Percentiles rank a stretch among this genome's conserved stretches.
Evolutionary conservation across 2,888 invertebrate species (phyloP).

Genomic region (Nezara viridula): DNA sequence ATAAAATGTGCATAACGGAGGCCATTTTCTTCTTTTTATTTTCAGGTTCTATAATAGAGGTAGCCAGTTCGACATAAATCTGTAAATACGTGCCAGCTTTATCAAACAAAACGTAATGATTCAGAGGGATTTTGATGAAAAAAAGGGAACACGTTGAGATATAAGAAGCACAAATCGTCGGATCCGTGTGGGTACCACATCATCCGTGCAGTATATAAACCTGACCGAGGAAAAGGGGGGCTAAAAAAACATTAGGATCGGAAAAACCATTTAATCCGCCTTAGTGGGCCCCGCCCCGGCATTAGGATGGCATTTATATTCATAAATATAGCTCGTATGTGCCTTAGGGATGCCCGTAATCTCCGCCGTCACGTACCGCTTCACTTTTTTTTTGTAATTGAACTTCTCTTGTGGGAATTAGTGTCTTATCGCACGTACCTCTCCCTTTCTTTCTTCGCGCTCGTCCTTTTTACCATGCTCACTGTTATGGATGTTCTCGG

Average conservation of each 20-base stretch:
- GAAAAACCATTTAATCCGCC: conserved; percentile 63
- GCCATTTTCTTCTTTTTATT: not conserved
- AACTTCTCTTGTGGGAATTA: conserved; percentile 53
- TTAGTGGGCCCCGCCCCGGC: conserved; percentile 57
- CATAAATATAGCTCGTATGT: conserved; percentile 61
- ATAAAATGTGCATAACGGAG: not conserved
- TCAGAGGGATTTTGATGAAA: not conserved
- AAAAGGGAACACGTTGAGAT: conserved; percentile 37
- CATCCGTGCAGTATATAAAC: conserved; percentile 57
- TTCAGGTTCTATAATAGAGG: not conserved
- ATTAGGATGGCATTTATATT: conserved; percentile 63
- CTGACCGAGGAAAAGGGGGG: conserved; percentile 27
- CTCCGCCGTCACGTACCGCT: conserved; percentile 52
- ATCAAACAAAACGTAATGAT: conserved; percentile 11
- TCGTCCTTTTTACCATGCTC: not conserved
- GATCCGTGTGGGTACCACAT: conserved; percentile 35
- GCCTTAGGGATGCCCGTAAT: conserved; percentile 52
- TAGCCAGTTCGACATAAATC: conserved; percentile 33
- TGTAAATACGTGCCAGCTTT: not conserved
- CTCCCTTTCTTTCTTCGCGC: not conserved
- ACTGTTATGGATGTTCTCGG: not conserved
- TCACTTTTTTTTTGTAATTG: conserved; percentile 58
- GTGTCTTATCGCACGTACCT: conserved; percentile 37
- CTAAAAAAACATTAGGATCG: conserved; percentile 62
- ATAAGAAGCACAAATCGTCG: conserved; percentile 43